Percentiles rank a stretch among this genome's conserved stretches.
Conservation (phyloP, 1,140 invertebrate species). For the Anthonomus grandis region DNA sequence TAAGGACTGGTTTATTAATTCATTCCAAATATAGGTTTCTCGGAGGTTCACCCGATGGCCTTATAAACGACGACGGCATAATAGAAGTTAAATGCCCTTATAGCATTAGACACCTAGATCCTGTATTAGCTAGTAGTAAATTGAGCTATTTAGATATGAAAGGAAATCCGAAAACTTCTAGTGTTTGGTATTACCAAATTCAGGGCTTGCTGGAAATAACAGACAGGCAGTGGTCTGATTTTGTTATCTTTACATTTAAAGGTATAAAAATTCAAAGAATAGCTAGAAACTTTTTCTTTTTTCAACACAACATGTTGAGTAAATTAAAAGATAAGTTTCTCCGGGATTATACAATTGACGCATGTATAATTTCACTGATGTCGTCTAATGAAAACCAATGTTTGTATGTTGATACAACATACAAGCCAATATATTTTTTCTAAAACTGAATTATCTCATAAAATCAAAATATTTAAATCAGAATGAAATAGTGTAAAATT, state of each 20-base stretch:
- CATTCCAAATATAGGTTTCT: slow-evolving; percentile 40
- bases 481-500: too few relatives aligned
- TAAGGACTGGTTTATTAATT: slow-evolving; percentile 46
- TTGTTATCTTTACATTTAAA: slow-evolving; percentile 10
- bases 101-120: slow-evolving; percentile 5
- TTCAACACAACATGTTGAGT: too few relatives aligned
- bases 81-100: slow-evolving; percentile 18
- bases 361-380: too few relatives aligned
- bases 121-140: slow-evolving; percentile 11
- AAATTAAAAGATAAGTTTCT: too few relatives aligned
- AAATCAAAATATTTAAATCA: too few relatives aligned
- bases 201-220: slow-evolving; percentile 28
- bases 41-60: slow-evolving; percentile 48
- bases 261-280: background rate
- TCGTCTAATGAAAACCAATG: too few relatives aligned
- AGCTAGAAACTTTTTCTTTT: too few relatives aligned
- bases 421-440: too few relatives aligned
- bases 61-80: slow-evolving; percentile 39
- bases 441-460: too few relatives aligned
- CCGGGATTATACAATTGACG: too few relatives aligned
- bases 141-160: slow-evolving; percentile 11
- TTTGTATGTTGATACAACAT: too few relatives aligned
- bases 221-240: slow-evolving; percentile 10
- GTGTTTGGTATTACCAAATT: too few relatives aligned
- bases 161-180: slow-evolving; percentile 24